Evolutionary conservation across 2,797 vertebrate genomes (phyloP).

Genomic region (Cetoscarus ocellatus): DNA sequence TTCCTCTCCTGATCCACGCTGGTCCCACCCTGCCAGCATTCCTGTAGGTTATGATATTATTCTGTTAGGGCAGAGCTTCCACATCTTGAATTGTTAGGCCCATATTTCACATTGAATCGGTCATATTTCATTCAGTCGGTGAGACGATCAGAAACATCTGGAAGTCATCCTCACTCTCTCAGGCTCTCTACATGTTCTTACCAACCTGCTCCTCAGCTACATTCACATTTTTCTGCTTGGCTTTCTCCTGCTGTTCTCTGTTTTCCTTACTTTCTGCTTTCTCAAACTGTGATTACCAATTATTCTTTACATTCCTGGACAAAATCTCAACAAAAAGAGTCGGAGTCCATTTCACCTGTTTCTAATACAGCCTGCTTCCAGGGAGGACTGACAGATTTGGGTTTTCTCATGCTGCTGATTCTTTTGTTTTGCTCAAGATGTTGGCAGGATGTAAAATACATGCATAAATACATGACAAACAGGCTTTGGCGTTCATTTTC

Average conservation of each 20-base stretch:
- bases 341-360: constrained; percentile 7
- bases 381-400: constrained; percentile 2
- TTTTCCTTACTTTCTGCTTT: not conserved
- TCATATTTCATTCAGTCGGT: constrained; percentile 41
- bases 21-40: constrained; percentile 24
- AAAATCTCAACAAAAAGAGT: not conserved
- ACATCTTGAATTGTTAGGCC: constrained; percentile 18
- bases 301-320: constrained; percentile 11
- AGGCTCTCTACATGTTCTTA: constrained; percentile 21
- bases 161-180: constrained; percentile 25
- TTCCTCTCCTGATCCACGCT: too few relatives aligned
- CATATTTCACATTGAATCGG: constrained; percentile 35
- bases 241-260: not conserved
- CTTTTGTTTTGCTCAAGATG: not conserved
- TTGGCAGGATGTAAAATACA: constrained; percentile 16
- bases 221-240: not conserved
- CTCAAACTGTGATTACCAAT: not conserved
- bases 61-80: constrained; percentile 7
- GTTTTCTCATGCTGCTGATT: not conserved
- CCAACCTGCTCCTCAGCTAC: constrained; percentile 36
- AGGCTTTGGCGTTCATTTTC: not conserved
- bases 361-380: not conserved
- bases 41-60: not conserved
- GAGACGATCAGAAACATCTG: constrained; percentile 47
- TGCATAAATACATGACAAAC: not conserved